Conservation (phyloP, 2,888 invertebrate species). For the Gasteruption jaculator region DNA sequence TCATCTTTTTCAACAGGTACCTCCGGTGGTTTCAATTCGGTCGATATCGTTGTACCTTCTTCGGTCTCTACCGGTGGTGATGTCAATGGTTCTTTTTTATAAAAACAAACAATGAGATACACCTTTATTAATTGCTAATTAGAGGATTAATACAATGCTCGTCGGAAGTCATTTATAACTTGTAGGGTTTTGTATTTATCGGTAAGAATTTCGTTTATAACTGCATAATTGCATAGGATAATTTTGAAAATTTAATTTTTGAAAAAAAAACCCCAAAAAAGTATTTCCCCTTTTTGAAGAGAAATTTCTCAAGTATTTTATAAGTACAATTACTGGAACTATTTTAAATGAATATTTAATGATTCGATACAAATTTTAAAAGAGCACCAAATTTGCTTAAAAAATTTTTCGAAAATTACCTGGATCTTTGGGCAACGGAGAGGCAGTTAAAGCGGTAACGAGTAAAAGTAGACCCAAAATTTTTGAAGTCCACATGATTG, state of each 20-base stretch:
- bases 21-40: slow-evolving; percentile 35
- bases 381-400: neutral
- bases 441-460: slow-evolving; percentile 25
- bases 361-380: slow-evolving; percentile 3
- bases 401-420: slow-evolving; percentile 30
- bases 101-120: too few relatives aligned
- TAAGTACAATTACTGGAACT: neutral
- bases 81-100: slow-evolving; percentile 18
- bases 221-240: neutral
- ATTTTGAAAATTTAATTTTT: too few relatives aligned
- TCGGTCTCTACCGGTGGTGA: slow-evolving; percentile 5
- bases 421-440: slow-evolving; percentile 23
- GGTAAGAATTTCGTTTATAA: neutral
- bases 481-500: too few relatives aligned
- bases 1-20: slow-evolving; percentile 24
- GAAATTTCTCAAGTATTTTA: neutral
- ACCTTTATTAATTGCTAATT: neutral
- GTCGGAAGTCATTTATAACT: slow-evolving; percentile 1
- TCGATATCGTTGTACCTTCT: slow-evolving; percentile 28
- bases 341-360: neutral
- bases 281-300: too few relatives aligned
- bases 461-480: slow-evolving; percentile 30
- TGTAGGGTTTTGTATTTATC: neutral
- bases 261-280: too few relatives aligned
- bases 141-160: too few relatives aligned